Percentiles rank a stretch among this genome's conserved stretches.
phyloP scores from a whole-genome alignment of 2,888 invertebrate genomes.

The Mythimna vitellina region DNA sequence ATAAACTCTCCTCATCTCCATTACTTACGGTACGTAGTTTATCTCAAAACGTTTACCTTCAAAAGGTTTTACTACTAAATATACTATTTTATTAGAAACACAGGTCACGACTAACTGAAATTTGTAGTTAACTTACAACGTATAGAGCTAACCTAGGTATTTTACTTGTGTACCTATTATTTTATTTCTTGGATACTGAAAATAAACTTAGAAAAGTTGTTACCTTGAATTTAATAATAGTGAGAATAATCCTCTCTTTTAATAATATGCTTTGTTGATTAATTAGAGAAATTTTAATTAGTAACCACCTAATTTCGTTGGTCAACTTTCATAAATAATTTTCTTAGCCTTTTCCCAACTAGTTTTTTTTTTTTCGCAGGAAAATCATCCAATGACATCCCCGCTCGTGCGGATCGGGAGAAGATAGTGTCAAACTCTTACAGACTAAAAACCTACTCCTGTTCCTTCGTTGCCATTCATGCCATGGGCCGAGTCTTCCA shows the following conservation, averaged over 20 bases:
- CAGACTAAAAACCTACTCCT: too few species aligned
- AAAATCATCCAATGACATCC: too few species aligned
- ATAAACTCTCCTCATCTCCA: constrained; percentile 63
- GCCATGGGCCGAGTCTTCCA: too few species aligned
- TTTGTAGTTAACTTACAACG: constrained; percentile 49
- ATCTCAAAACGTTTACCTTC: constrained; percentile 60
- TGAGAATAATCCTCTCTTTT: background rate
- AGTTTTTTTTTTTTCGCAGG: too few species aligned
- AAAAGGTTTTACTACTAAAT: constrained; percentile 57
- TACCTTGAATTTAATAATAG: constrained; percentile 13
- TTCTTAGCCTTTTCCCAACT: too few species aligned
- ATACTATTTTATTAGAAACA: constrained; percentile 55
- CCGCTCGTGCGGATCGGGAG: too few species aligned
- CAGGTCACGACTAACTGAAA: constrained; percentile 59
- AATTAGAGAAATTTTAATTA: constrained; percentile 7
- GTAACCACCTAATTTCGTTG: background rate
- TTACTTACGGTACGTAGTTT: constrained; percentile 61
- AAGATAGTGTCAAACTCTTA: too few species aligned
- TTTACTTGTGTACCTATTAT: constrained; percentile 55
- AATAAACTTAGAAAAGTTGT: constrained; percentile 14
- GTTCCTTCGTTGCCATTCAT: too few species aligned
- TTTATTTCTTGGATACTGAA: constrained; percentile 26
- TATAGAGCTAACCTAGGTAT: constrained; percentile 36
- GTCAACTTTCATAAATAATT: too few species aligned
- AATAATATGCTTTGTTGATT: constrained; percentile 6